Evolutionary conservation across 2,797 vertebrate genomes (phyloP).

Genomic region (Rhinella marina): DNA sequence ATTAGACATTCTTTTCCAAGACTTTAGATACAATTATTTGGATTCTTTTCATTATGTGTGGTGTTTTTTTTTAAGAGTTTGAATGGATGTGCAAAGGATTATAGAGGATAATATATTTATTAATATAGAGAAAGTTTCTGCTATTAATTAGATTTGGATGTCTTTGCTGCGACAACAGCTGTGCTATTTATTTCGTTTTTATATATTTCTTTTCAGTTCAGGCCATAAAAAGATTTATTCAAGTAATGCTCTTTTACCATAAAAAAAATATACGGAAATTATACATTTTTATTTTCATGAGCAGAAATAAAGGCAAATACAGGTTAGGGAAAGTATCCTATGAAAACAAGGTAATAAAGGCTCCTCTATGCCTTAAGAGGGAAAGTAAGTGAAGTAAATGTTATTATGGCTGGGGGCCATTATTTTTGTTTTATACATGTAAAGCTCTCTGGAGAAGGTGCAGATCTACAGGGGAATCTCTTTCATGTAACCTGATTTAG

Average conservation of each 20-base stretch:
- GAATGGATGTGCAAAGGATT: constrained; percentile 79
- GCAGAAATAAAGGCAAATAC: constrained; percentile 32
- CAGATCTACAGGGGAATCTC: neutral
- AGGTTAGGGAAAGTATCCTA: constrained; percentile 17
- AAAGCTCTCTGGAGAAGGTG: neutral
- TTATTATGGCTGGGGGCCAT: constrained; percentile 12
- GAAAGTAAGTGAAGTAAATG: constrained; percentile 40
- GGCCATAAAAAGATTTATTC: constrained; percentile 54
- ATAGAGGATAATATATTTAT: no score
- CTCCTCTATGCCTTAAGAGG: constrained; percentile 10
- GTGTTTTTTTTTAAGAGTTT: constrained; percentile 75
- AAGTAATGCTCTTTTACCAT: constrained; percentile 42
- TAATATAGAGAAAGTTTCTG: constrained; percentile 75
- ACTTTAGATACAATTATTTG: constrained; percentile 82
- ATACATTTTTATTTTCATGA: constrained; percentile 9
- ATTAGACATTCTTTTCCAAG: constrained; percentile 75
- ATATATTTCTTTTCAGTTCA: constrained; percentile 21
- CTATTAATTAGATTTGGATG: constrained; percentile 82
- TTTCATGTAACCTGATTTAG: neutral
- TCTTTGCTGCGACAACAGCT: constrained; percentile 78
- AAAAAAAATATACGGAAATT: constrained; percentile 34
- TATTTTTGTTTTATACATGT: constrained; percentile 12
- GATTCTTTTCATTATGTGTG: constrained; percentile 76
- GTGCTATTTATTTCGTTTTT: constrained; percentile 69
- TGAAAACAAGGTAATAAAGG: constrained; percentile 29